Percentiles rank a stretch among this genome's conserved stretches.
Evolutionary conservation across 1,140 invertebrate genomes (phyloP).

Genomic region (Drosophila ficusphila): DNA sequence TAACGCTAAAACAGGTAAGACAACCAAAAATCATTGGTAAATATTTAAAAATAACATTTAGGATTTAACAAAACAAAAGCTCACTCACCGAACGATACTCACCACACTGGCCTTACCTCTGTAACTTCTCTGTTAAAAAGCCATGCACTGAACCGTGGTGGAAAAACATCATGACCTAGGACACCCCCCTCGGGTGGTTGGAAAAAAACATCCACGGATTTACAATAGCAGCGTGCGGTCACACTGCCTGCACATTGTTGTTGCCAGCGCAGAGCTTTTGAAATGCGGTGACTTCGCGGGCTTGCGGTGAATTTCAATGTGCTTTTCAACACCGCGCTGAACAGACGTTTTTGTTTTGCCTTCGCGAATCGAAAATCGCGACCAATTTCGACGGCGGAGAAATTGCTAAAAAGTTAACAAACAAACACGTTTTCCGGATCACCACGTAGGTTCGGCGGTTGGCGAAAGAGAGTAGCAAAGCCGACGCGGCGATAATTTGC

Average conservation of each 20-base stretch:
- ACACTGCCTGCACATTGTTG: neutral
- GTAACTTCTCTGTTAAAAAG: no score
- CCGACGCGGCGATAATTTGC: conserved; percentile 37
- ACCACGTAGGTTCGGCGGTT: conserved; percentile 12
- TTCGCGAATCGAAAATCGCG: conserved; percentile 11
- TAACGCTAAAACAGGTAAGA: no score
- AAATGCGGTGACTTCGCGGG: neutral
- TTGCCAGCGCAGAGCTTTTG: conserved; percentile 7
- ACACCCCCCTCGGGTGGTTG: no score
- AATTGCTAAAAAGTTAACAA: conserved; percentile 41
- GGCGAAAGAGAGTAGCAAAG: conserved; percentile 16
- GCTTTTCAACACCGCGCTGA: conserved; percentile 14
- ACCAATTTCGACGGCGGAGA: conserved; percentile 9
- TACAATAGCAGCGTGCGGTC: neutral
- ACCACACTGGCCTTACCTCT: no score
- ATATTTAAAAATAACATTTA: no score
- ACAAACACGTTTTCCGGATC: conserved; percentile 36
- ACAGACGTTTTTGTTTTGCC: conserved; percentile 22
- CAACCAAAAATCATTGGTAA: no score
- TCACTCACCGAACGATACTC: no score
- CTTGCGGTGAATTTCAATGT: neutral
- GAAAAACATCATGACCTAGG: no score
- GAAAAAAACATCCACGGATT: no score
- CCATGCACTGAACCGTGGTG: no score
- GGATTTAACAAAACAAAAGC: no score